Evolutionary conservation across 2,888 invertebrate genomes (phyloP).

Genomic region (Notocelia uddmanniana): DNA sequence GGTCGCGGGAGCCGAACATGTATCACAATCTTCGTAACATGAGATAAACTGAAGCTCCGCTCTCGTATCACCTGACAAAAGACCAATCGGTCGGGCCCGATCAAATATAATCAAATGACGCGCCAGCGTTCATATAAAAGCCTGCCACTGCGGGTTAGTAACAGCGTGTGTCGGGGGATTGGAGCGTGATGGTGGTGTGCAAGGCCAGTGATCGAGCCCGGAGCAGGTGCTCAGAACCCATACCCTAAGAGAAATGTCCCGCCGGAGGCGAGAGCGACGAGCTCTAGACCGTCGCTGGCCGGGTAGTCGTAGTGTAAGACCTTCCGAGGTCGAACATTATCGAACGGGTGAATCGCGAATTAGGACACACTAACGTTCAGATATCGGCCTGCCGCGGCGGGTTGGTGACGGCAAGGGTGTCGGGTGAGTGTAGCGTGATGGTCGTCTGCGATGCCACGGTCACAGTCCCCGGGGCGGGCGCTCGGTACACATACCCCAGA

Average conservation of each 20-base stretch:
- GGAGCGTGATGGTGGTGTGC: slow-evolving; percentile 79
- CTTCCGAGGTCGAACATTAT: slow-evolving; percentile 79
- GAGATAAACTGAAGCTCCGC: not conserved
- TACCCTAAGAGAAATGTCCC: too few relatives aligned
- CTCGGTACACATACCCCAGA: slow-evolving; percentile 75
- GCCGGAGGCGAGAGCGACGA: slow-evolving; percentile 74
- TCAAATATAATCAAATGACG: not conserved
- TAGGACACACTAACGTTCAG: slow-evolving; percentile 28
- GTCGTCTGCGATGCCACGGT: slow-evolving; percentile 78
- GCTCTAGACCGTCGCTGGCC: slow-evolving; percentile 59
- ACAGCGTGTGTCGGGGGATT: slow-evolving; percentile 72
- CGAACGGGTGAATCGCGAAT: not conserved
- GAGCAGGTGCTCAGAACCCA: slow-evolving; percentile 63
- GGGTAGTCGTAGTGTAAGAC: slow-evolving; percentile 82
- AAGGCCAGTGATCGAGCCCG: slow-evolving; percentile 62
- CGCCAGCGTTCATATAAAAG: slow-evolving; percentile 51
- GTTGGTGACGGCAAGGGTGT: slow-evolving; percentile 65
- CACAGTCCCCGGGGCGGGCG: slow-evolving; percentile 45
- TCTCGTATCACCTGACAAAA: not conserved
- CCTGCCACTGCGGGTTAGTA: slow-evolving; percentile 57
- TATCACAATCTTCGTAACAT: not conserved
- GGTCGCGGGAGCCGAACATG: not conserved
- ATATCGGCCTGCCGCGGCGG: slow-evolving; percentile 57
- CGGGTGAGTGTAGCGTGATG: slow-evolving; percentile 77
- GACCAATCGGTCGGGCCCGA: not conserved